Conservation (phyloP, 2,797 vertebrate species). For the Peromyscus eremicus region DNA sequence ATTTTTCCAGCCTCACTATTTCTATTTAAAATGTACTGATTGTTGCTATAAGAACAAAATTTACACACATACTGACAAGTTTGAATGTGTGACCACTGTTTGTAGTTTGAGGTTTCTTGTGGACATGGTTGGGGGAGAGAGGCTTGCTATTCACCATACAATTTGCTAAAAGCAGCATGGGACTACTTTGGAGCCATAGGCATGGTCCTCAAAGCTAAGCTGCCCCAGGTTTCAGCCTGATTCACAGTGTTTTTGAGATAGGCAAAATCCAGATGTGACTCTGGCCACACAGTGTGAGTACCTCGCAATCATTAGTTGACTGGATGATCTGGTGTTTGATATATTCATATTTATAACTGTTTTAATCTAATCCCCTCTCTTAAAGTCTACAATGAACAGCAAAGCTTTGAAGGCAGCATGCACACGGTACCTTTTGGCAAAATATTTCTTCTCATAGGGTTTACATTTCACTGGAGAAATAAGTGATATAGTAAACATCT, state of each 20-base stretch:
- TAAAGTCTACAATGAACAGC: not conserved
- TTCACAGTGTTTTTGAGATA: not conserved
- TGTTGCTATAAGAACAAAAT: not conserved
- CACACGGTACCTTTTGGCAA: not conserved
- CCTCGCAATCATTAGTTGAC: not conserved
- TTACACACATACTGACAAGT: not conserved
- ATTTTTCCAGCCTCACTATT: not conserved
- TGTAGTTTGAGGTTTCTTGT: not conserved
- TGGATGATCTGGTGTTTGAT: not conserved
- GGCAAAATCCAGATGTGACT: not conserved
- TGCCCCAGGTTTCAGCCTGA: not conserved
- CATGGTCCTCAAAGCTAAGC: not conserved
- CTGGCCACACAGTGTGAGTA: too few relatives aligned
- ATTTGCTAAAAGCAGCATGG: not conserved
- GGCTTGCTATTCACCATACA: rapidly evolving
- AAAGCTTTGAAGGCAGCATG: not conserved
- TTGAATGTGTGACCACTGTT: not conserved
- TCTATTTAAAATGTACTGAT: not conserved
- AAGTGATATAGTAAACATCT: not conserved
- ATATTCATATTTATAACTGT: not conserved
- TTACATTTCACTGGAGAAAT: not conserved
- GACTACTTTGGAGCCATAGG: too few relatives aligned
- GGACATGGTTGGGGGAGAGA: not conserved
- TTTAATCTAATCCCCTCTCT: not conserved
- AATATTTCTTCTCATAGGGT: not conserved